Evolutionary conservation across 2,888 invertebrate species (phyloP).

Genomic region (Caenorhabditis zanzibari): DNA sequence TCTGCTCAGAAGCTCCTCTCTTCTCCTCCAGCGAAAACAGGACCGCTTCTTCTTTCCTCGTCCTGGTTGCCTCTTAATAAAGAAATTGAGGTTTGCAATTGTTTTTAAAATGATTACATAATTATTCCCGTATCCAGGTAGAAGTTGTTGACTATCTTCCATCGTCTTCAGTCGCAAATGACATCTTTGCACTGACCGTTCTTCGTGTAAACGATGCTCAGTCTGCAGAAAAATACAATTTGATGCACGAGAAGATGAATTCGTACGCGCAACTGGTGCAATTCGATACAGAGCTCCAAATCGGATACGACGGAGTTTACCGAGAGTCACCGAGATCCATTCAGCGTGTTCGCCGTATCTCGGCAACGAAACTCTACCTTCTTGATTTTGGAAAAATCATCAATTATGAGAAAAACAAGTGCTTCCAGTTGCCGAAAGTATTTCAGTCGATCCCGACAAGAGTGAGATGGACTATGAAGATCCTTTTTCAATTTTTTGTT

Average conservation of each 20-base stretch:
- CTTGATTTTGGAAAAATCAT: constrained; percentile 47
- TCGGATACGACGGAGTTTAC: constrained; percentile 56
- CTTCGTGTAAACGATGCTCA: constrained; percentile 27
- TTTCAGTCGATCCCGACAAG: constrained; percentile 51
- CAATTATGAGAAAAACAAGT: constrained; percentile 37
- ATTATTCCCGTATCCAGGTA: constrained; percentile 33
- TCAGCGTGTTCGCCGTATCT: constrained; percentile 45
- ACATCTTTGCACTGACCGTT: constrained; percentile 48
- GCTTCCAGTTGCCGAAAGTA: constrained; percentile 49
- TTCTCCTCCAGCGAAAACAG: constrained; percentile 23
- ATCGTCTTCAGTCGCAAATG: constrained; percentile 34
- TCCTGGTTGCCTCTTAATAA: constrained; percentile 56
- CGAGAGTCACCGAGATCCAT: neutral
- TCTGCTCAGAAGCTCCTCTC: constrained; percentile 15
- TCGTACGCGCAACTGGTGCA: constrained; percentile 29
- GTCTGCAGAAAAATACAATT: constrained; percentile 18
- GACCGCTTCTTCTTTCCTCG: constrained; percentile 26
- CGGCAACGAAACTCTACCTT: constrained; percentile 39
- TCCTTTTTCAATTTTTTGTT: neutral
- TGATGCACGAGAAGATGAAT: constrained; percentile 50
- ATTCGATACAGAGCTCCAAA: constrained; percentile 45
- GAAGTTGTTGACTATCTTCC: constrained; percentile 63
- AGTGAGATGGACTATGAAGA: neutral
- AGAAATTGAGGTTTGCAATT: constrained; percentile 21
- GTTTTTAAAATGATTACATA: neutral